These are phyloP conservation scores for Eupithecia centaureata DNA, from an alignment of 2,888 invertebrate genomes.

Conservation along the genomic window DNA sequence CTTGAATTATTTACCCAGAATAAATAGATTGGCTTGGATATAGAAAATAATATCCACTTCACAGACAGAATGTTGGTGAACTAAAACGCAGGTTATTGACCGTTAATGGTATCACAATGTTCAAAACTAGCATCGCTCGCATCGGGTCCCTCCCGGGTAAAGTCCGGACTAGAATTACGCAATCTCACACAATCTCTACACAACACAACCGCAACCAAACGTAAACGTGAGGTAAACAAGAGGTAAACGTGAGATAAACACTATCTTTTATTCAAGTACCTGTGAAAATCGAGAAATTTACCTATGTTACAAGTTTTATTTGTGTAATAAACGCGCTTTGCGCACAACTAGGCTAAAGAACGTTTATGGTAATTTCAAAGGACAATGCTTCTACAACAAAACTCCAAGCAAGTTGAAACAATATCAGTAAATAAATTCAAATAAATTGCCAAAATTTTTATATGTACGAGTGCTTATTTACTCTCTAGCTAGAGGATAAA, in stretches of 20 bases:
- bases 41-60: background rate
- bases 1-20: too few relatives aligned
- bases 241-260: background rate
- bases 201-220: conserved; percentile 1
- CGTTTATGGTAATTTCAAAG: too few relatives aligned
- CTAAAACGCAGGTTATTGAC: conserved; percentile 28
- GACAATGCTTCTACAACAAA: too few relatives aligned
- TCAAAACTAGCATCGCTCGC: conserved; percentile 20
- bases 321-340: too few relatives aligned
- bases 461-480: too few relatives aligned
- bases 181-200: conserved; percentile 14
- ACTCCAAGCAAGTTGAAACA: too few relatives aligned
- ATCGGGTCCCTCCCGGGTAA: conserved; percentile 18
- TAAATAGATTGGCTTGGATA: too few relatives aligned
- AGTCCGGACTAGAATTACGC: conserved; percentile 6
- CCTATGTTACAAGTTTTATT: background rate
- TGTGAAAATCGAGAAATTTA: background rate
- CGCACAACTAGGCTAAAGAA: too few relatives aligned
- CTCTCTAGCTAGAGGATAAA: too few relatives aligned
- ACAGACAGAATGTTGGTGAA: background rate
- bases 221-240: background rate
- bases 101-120: conserved; percentile 32
- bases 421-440: too few relatives aligned
- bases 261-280: background rate
- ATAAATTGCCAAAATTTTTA: too few relatives aligned